phyloP scores from a whole-genome alignment of 2,797 vertebrate genomes.

The Anabas testudineus region DNA sequence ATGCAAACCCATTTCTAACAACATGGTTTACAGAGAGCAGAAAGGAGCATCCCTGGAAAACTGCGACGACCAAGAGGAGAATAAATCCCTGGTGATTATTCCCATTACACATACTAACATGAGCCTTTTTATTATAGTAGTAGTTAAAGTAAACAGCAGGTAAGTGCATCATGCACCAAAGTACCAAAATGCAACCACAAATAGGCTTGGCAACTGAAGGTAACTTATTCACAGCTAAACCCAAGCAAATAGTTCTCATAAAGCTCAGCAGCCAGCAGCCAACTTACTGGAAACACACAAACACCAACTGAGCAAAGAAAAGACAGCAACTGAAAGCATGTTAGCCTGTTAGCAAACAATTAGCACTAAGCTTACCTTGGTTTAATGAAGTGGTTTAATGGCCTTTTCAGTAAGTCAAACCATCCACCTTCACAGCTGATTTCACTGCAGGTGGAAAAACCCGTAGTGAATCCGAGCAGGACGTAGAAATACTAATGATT shows the following conservation, averaged over 20 bases:
- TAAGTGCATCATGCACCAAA: too few species aligned
- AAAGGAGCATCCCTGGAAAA: background rate
- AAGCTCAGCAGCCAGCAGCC: background rate
- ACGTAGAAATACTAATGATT: background rate
- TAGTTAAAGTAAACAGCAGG: background rate
- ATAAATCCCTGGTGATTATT: too few species aligned
- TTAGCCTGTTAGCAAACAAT: background rate
- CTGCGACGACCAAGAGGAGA: background rate
- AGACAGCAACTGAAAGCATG: background rate
- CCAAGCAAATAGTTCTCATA: background rate
- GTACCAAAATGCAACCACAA: background rate
- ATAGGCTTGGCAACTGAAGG: background rate
- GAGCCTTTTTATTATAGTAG: background rate
- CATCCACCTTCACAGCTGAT: background rate
- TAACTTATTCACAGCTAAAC: background rate
- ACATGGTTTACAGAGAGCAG: too few species aligned
- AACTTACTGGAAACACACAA: background rate
- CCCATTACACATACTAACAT: too few species aligned
- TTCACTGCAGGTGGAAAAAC: too few species aligned
- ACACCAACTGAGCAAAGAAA: background rate
- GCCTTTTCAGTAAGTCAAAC: too few species aligned
- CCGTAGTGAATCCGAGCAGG: background rate
- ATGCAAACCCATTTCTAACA: background rate
- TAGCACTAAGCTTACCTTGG: background rate
- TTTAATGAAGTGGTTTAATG: too few species aligned